A percentile compares a stretch with the other conserved stretches of the same genome.
These are phyloP conservation scores for Peromyscus aztecus DNA, from an alignment of 2,797 vertebrate genomes.

Conservation along the genomic window DNA sequence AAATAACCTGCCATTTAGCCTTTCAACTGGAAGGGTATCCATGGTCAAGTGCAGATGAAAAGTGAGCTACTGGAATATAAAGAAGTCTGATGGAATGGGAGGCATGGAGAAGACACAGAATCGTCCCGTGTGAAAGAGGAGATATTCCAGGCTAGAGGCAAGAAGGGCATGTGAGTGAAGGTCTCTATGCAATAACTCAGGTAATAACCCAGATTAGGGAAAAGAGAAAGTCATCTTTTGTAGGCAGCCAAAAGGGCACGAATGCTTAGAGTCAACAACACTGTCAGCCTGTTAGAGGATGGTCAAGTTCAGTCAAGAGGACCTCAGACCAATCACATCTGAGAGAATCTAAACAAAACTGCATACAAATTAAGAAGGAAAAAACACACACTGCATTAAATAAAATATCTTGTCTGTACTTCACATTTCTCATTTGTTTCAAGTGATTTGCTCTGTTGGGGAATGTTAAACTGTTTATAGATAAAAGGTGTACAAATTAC, in stretches of 20 bases:
- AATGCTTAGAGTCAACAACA: neutral
- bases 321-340: neutral
- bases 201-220: neutral
- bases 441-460: neutral
- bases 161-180: neutral
- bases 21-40: neutral
- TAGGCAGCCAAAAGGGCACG: neutral
- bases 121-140: neutral
- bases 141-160: neutral
- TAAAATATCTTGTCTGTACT: neutral
- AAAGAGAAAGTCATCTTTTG: neutral
- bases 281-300: neutral
- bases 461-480: neutral
- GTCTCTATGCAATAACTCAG: neutral
- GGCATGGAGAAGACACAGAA: rapidly evolving
- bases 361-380: neutral
- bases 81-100: neutral
- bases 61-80: neutral
- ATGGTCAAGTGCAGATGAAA: neutral
- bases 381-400: neutral
- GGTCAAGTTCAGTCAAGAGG: neutral
- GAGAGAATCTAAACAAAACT: neutral
- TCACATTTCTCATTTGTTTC: conserved; percentile 44
- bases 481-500: neutral
- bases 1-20: neutral